Evolutionary conservation across 2,113 vertebrate genomes (phyloP).

Genomic region (Oncorhynchus mykiss): DNA sequence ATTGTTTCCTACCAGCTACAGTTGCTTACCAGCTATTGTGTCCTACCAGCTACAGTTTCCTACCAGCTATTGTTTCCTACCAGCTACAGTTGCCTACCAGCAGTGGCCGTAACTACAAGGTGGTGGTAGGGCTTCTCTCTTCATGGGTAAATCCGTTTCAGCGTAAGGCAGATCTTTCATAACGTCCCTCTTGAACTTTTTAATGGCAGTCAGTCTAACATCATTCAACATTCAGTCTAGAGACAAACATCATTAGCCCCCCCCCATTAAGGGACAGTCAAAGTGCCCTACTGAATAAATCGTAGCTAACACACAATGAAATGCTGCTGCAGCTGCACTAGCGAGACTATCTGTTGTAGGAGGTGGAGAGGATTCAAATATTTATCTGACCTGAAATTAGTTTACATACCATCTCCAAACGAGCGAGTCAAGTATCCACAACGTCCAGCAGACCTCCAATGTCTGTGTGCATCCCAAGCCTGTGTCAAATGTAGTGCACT

Average conservation of each 20-base stretch:
- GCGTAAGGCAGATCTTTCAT: constrained; percentile 37
- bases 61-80: no score
- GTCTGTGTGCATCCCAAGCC: no score
- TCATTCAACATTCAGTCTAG: constrained; percentile 1
- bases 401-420: constrained; percentile 57
- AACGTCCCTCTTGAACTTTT: constrained; percentile 41
- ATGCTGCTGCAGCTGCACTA: neutral
- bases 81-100: constrained; percentile 29
- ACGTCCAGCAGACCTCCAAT: neutral
- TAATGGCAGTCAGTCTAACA: constrained; percentile 30
- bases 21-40: no score
- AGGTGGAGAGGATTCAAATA: constrained; percentile 43
- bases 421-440: constrained; percentile 37
- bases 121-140: constrained; percentile 40
- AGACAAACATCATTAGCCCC: constrained; percentile 19
- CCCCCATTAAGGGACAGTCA: neutral
- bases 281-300: no score
- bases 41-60: no score
- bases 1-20: no score
- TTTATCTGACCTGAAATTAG: constrained; percentile 52
- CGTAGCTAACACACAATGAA: no score
- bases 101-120: constrained; percentile 23
- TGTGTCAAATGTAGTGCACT: no score
- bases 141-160: neutral
- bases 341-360: no score